Percentiles rank a stretch among this genome's conserved stretches.
These are phyloP conservation scores for Aricia agestis DNA, from an alignment of 1,140 invertebrate genomes.

Conservation along the genomic window DNA sequence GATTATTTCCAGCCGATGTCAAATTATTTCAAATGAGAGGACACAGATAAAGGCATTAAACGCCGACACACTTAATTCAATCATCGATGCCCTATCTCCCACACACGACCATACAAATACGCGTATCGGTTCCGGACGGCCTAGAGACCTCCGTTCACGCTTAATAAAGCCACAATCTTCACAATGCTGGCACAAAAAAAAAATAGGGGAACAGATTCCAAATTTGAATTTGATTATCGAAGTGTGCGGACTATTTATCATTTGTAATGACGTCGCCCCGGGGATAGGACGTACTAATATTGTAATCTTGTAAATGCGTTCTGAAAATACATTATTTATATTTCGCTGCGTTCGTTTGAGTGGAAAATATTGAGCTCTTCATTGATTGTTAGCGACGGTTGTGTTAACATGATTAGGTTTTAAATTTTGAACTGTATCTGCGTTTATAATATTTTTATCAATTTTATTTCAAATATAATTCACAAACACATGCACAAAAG, in stretches of 20 bases:
- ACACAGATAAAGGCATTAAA: constrained; percentile 44
- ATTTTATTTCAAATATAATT: too few species aligned
- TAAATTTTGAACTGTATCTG: neutral
- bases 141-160: constrained; percentile 67
- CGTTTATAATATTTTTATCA: too few species aligned
- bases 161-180: constrained; percentile 72
- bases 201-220: constrained; percentile 71
- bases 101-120: constrained; percentile 71
- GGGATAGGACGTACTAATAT: constrained; percentile 65
- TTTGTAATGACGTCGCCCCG: constrained; percentile 62
- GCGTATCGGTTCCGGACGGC: constrained; percentile 68
- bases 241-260: constrained; percentile 74
- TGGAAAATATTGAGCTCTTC: constrained; percentile 64
- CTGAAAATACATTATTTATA: constrained; percentile 65
- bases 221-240: constrained; percentile 76
- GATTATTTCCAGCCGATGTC: neutral
- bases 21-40: constrained; percentile 27
- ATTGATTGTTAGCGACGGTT: constrained; percentile 55
- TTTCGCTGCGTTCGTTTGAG: constrained; percentile 53
- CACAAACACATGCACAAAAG: too few species aligned
- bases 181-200: constrained; percentile 55
- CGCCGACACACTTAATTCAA: constrained; percentile 62
- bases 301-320: constrained; percentile 72
- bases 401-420: constrained; percentile 30
- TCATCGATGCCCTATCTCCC: constrained; percentile 59